A percentile compares a stretch with the other conserved stretches of the same genome.
Evolutionary conservation across 1,140 invertebrate species (phyloP).

Genomic region (Zophobas morio): DNA sequence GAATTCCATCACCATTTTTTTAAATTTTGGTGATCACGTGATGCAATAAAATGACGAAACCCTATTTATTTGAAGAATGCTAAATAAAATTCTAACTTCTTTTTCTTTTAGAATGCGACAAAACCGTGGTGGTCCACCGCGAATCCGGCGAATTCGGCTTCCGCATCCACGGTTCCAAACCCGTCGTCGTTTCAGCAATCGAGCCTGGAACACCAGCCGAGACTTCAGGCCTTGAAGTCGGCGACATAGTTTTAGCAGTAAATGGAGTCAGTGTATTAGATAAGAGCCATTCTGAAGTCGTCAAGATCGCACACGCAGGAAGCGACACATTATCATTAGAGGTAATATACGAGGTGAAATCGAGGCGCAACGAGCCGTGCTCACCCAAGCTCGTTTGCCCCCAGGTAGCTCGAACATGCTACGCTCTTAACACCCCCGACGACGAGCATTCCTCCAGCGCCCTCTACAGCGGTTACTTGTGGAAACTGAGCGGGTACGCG

Average conservation of each 20-base stretch:
- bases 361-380: not conserved
- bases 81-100: not conserved
- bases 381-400: conserved; percentile 17
- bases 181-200: conserved; percentile 95
- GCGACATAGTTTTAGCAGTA: conserved; percentile 93
- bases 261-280: conserved; percentile 93
- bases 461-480: conserved; percentile 84
- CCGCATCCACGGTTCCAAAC: conserved; percentile 94
- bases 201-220: conserved; percentile 93
- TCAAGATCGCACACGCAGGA: conserved; percentile 91
- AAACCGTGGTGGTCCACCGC: conserved; percentile 85
- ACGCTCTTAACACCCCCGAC: conserved; percentile 78
- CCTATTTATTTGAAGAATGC: no score
- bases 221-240: conserved; percentile 91
- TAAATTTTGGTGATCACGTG: no score
- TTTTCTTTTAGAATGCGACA: conserved; percentile 84
- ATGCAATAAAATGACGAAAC: no score
- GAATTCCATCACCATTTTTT: no score
- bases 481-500: conserved; percentile 77
- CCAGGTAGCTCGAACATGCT: conserved; percentile 86
- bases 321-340: conserved; percentile 89
- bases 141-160: conserved; percentile 95
- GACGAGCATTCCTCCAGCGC: conserved; percentile 73
- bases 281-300: conserved; percentile 94
- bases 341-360: conserved; percentile 64